Percentiles rank a stretch among this genome's conserved stretches.
Conservation (phyloP, 2,888 invertebrate species). For the Lycocerus yunnanus region DNA sequence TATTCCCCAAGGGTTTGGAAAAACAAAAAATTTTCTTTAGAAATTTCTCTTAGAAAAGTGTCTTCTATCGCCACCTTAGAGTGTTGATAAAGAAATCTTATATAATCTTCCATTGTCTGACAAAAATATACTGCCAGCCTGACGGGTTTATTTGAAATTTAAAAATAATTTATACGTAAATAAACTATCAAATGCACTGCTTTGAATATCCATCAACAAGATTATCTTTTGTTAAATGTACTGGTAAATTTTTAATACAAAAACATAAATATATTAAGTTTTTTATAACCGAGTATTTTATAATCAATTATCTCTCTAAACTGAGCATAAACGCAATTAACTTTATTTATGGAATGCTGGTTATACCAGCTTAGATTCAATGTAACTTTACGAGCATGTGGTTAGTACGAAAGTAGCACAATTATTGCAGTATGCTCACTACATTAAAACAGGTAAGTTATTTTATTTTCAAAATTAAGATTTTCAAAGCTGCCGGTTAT, state of each 20-base stretch:
- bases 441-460: slow-evolving; percentile 18
- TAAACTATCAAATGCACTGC: no score
- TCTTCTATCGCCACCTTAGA: no score
- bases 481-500: background rate
- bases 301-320: background rate
- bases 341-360: slow-evolving; percentile 8
- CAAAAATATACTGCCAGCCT: no score
- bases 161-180: no score
- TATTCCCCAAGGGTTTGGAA: no score
- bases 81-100: no score
- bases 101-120: no score
- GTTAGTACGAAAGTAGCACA: slow-evolving; percentile 25
- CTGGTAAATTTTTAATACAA: background rate
- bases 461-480: background rate
- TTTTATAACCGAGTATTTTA: background rate
- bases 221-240: no score
- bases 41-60: no score
- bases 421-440: slow-evolving; percentile 18
- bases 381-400: slow-evolving; percentile 24
- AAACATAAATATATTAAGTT: background rate
- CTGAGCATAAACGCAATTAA: background rate
- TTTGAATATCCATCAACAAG: no score
- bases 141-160: no score
- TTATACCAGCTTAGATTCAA: slow-evolving; percentile 17
- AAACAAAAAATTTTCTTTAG: no score